A percentile compares a stretch with the other conserved stretches of the same genome.
phyloP scores from a whole-genome alignment of 2,113 vertebrate genomes.

The Puffinus mauretanicus region DNA sequence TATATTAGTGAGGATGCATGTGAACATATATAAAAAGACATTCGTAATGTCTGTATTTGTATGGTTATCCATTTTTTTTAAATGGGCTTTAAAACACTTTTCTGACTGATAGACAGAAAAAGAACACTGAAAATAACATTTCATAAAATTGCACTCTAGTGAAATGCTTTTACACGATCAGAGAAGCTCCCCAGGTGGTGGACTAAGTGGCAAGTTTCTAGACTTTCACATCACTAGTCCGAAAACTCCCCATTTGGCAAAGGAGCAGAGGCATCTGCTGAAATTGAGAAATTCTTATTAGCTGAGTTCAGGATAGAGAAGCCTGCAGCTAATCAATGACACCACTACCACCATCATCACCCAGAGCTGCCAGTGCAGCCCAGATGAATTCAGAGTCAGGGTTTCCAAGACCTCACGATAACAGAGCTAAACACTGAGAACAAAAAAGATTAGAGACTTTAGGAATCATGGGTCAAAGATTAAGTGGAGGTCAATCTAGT shows the following conservation, averaged over 20 bases:
- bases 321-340: constrained; percentile 64
- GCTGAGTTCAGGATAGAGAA: constrained; percentile 61
- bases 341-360: constrained; percentile 51
- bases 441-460: constrained; percentile 1
- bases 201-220: constrained; percentile 49
- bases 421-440: neutral
- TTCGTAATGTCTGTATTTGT: neutral
- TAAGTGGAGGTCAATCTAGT: neutral
- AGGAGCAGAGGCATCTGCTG: constrained; percentile 47
- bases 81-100: neutral
- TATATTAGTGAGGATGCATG: neutral
- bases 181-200: constrained; percentile 14
- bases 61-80: neutral
- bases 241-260: constrained; percentile 44
- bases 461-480: neutral
- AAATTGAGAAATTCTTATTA: constrained; percentile 66
- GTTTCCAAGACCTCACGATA: constrained; percentile 15
- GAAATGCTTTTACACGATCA: neutral
- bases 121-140: neutral
- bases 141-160: neutral
- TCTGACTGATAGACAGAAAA: neutral
- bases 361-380: constrained; percentile 23
- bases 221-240: constrained; percentile 39
- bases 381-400: constrained; percentile 10
- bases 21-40: neutral